Base-by-base conservation (phyloP, 1,140 invertebrate genomes). In the Meloidogyne hapla region DNA sequence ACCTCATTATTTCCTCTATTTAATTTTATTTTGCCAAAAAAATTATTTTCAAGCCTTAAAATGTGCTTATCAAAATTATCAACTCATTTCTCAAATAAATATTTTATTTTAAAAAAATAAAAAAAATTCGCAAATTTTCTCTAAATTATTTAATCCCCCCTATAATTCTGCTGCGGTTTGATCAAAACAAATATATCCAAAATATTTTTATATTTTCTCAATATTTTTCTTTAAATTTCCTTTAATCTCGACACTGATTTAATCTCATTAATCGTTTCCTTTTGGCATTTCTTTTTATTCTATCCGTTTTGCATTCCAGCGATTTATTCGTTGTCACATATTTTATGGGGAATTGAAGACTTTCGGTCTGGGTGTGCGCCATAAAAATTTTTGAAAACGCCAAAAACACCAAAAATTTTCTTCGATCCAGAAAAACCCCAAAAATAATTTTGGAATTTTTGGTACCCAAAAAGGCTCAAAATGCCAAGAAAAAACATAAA, bases 231-330 rank as follows among this genome's bases (percentile, higher is more conserved):
- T 21, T 6, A n/a, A 6, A n/a, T 56, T 18, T 48, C n/a, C 33
- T 33, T 33, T 33, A 33, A 33, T 33, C 33, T 33, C 9, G 33
- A 33, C 12, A 56, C 48, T 56, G 48, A 56, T 56, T 56, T 56
- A 56, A 56, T 56, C 48, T 56, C 48, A n/a, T 56, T 56, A 56
- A 56, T 56, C 48, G 48, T 56, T 56, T 56, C 48, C 48, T 56
- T 33, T 56, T 56, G 48, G 48, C 48, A 56, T 56, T 48, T 48
- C 18, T 48, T 15, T 48, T 33, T 33, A 6, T 48, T 48, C 48
- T 56, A n/a, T 56, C 48, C 48, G n/a, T 56, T 56, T 56, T 56
- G n/a, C 48, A 56, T 56, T 56, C 48, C 48, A 56, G n/a, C n/a
- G 48, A 56, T 56, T n/a, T 56, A 48, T 48, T n/a, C 6, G 3